Evolutionary conservation across 2,888 invertebrate species (phyloP), one percentile per base, ranked within the genome.

Genomic region (Hypomecis atomaria): DNA sequence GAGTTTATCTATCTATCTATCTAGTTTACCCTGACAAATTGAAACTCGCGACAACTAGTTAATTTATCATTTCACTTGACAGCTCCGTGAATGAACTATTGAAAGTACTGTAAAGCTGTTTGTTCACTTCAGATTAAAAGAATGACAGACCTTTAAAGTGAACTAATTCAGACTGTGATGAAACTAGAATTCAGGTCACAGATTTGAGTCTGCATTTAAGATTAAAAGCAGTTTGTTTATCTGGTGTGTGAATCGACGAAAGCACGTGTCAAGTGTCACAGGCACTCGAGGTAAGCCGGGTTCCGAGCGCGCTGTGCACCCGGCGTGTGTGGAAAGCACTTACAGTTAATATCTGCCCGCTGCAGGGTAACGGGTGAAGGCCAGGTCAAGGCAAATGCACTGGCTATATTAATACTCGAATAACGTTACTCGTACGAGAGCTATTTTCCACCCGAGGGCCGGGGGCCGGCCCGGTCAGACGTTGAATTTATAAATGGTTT

Each of bases 311-410:
- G 56, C 50, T 45, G 42, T 59, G 62, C 62, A 67, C 53, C 64
- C 23, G 47, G 57, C 62, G 60, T 54, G 65, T 69, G 67, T 60
- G 55, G 62, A 65, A 58, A 45, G 57, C 60, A 54, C 65, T 62
- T 65, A 66, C 65, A 67, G 65, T 72, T 74, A 71, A 71, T 71
- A 67, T 71, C 67, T 66, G 69, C 47, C 60, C 59, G 53, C 43
- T 67, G 66, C 49, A 60, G 53, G 67, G 62, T 62, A 47, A 62
- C 37, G 57, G 62, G 81, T 81, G 83, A 87, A 87, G 88, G 89
- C 74, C 79, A 60, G 88, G 90, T 86, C 90, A 90, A 88, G 90
- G 90, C 76, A 72, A 43, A 77, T 86, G 83, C 87, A 85, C 76
- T 76, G 74, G 48, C 50, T 65, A 49, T 81, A 82, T 78, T 79